Conservation (phyloP, 1,140 invertebrate genomes). For the Chironomus striatipennis region DNA sequence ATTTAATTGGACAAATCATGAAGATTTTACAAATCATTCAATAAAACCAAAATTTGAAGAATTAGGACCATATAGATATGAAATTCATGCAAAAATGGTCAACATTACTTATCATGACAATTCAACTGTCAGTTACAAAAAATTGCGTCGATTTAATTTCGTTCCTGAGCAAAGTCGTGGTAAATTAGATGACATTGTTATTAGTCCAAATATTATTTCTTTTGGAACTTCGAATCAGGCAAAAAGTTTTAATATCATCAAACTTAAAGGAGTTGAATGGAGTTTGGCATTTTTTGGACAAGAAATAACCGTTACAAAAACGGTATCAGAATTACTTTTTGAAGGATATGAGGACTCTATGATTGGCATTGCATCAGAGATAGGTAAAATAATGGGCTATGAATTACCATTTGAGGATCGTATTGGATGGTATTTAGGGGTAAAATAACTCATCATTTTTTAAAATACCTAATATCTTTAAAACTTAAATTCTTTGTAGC, state of each 20-base stretch:
- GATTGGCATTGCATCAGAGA: constrained; percentile 41
- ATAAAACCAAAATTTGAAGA: constrained; percentile 56
- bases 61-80: constrained; percentile 64
- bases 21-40: constrained; percentile 43
- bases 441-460: constrained; percentile 42
- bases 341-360: constrained; percentile 64
- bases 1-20: constrained; percentile 75
- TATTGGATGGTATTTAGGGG: constrained; percentile 74
- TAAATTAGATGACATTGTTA: constrained; percentile 61
- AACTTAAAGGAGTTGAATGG: background rate
- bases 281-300: constrained; percentile 4
- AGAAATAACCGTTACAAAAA: constrained; percentile 49
- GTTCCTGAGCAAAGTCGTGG: constrained; percentile 63
- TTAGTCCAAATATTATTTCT: constrained; percentile 72
- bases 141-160: constrained; percentile 67
- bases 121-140: constrained; percentile 68
- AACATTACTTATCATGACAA: constrained; percentile 57
- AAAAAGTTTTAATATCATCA: background rate
- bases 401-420: constrained; percentile 49
- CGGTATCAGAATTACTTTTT: constrained; percentile 62
- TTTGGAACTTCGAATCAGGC: background rate
- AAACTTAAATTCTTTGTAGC: constrained; percentile 43
- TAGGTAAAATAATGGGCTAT: constrained; percentile 48
- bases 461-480: background rate
- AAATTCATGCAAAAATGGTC: constrained; percentile 58